These are phyloP conservation scores for Channallabes apus DNA, from an alignment of 2,797 vertebrate genomes.

Conservation along the genomic window DNA sequence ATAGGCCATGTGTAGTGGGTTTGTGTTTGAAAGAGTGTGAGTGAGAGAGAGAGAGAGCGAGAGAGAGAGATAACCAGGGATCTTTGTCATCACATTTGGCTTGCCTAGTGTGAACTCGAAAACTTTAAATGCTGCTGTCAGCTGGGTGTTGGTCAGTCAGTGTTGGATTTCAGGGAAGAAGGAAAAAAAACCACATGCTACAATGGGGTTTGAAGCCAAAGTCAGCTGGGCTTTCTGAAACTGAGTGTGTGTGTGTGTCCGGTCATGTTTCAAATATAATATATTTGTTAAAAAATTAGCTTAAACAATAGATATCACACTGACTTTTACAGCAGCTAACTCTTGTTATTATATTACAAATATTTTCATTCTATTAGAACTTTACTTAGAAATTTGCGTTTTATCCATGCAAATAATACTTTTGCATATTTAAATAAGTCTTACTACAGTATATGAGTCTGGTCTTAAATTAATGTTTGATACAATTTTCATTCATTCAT, in stretches of 20 bases:
- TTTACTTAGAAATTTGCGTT: background rate
- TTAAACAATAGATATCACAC: background rate
- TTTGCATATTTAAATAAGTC: background rate
- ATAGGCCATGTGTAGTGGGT: background rate
- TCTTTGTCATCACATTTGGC: background rate
- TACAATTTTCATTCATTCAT: no score
- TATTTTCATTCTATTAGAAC: background rate
- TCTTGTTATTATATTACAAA: background rate
- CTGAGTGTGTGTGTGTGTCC: slow-evolving; percentile 1
- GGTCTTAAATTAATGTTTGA: background rate
- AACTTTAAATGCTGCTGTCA: slow-evolving; percentile 23
- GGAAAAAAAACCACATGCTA: background rate
- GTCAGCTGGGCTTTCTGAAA: slow-evolving; percentile 6
- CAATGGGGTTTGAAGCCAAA: background rate
- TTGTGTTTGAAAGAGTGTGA: background rate
- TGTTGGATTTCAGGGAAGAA: background rate
- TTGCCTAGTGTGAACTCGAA: background rate
- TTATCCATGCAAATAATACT: background rate
- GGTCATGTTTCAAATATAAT: background rate
- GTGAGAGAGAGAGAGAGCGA: background rate
- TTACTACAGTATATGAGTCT: background rate
- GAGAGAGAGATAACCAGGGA: background rate
- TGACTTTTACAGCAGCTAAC: background rate
- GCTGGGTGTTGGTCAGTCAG: slow-evolving; percentile 11
- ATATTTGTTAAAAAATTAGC: background rate